phyloP scores from a whole-genome alignment of 2,113 vertebrate genomes.

The Orycteropus afer region DNA sequence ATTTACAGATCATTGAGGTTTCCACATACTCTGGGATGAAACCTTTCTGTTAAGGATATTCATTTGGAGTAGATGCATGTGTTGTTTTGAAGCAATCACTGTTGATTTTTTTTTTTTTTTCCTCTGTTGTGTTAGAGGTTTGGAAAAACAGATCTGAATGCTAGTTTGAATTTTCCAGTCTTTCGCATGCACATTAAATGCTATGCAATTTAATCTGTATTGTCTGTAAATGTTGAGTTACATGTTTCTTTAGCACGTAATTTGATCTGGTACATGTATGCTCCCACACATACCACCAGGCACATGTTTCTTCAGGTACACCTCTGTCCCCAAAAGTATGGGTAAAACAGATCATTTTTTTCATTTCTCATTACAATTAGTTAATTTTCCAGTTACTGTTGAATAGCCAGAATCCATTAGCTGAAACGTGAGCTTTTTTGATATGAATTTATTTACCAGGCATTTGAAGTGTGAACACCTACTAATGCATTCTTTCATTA shows the following conservation, averaged over 20 bases:
- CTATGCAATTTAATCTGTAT: background rate
- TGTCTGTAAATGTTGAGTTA: background rate
- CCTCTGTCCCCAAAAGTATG: background rate
- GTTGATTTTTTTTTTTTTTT: background rate
- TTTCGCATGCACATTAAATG: background rate
- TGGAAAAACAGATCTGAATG: background rate
- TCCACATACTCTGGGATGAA: background rate
- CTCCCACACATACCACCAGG: background rate
- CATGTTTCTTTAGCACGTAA: background rate
- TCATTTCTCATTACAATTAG: constrained; percentile 42
- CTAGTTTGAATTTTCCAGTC: background rate
- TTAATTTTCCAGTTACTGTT: constrained; percentile 46
- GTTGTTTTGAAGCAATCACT: constrained; percentile 1
- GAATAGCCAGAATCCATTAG: constrained; percentile 22
- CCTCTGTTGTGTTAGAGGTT: background rate
- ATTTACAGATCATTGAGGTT: background rate
- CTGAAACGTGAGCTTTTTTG: constrained; percentile 1
- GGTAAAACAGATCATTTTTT: background rate
- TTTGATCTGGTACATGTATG: background rate
- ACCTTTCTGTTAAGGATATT: background rate
- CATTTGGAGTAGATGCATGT: background rate
- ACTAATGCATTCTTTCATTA: constrained; percentile 50
- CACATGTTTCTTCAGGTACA: background rate
- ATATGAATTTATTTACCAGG: background rate
- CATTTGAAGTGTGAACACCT: constrained; percentile 25